Base-by-base conservation (phyloP, 92 coral and sea anemone genomes). In the Pocillopora grandis region DNA sequence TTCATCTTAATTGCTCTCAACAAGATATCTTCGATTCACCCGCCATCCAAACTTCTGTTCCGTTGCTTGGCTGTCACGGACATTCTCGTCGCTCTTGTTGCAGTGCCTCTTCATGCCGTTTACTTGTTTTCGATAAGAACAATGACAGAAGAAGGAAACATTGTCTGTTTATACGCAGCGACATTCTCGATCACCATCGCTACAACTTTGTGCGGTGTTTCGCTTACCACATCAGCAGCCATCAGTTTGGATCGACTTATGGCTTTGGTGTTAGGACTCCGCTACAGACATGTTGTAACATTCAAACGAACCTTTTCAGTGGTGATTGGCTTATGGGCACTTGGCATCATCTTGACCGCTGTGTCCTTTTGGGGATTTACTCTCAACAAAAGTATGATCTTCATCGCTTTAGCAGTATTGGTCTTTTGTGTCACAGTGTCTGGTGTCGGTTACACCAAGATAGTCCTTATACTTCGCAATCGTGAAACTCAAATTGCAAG, bases 21-120 rank as follows among this genome's bases (percentile, higher is more conserved):
- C 21, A 79, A 68, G 75, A 20, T 56, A 13, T 52, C 65, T 31
- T 68, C 73, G 15, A 73, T 79, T 52, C 83, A 79, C 20, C 75
- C 83, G 9, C 83, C 83, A 20, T 66, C 83, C 1, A 66, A 66
- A 52, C 83, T 79, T 1, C 21, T 79, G 49, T 68, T 79, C 35
- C 83, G 75, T 68, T 79, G 83, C 20, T 69, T 79, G 14, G 70
- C 83, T 1, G 23, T 69, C 49, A 66, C 83, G 13, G 83, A 79
- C 49, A 69, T 79, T 17, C 58, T 67, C 8, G 83, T 52, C 8
- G 83, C 64, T 10, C 18, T 79, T 52, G 21, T 79, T 2, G 23
- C 75, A 7, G 72, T 55, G 33, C 83, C 83, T 16, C 20, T 77
- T 0, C 66, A 77, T 31, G 81, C 63, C 11, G n/a, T 35, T 23